These are phyloP conservation scores for Malachius bipustulatus DNA, from an alignment of 2,888 invertebrate genomes.

Conservation along the genomic window DNA sequence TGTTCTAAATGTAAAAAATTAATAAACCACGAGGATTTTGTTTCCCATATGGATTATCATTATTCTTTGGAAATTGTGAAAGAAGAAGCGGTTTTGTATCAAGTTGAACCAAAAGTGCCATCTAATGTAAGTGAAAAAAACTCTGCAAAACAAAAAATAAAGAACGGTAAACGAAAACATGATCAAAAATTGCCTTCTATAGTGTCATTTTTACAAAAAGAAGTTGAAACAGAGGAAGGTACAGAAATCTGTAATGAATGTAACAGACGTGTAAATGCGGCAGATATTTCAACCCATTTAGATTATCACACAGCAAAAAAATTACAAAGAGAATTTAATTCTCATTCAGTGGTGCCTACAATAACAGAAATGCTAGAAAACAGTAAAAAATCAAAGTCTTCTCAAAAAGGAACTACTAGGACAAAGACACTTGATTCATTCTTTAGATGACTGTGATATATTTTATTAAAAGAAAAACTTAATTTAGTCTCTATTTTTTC, in stretches of 20 bases:
- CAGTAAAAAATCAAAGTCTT: too few species aligned
- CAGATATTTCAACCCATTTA: conserved; percentile 53
- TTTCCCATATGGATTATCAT: conserved; percentile 76
- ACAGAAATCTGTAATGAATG: conserved; percentile 51
- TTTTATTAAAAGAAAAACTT: too few species aligned
- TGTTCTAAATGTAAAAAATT: conserved; percentile 60
- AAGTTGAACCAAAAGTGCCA: conserved; percentile 10
- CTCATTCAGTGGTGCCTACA: conserved; percentile 10
- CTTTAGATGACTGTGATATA: too few species aligned
- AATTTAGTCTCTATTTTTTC: too few species aligned
- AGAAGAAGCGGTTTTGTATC: conserved; percentile 26
- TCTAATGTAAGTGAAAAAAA: neutral
- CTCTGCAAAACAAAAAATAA: conserved; percentile 2
- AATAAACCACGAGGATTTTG: conserved; percentile 48
- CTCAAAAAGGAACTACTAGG: too few species aligned
- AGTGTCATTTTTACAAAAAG: conserved; percentile 25
- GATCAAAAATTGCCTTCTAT: conserved; percentile 10
- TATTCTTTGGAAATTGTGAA: conserved; percentile 45
- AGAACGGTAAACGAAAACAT: conserved; percentile 12
- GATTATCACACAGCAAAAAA: conserved; percentile 79
- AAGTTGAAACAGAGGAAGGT: conserved; percentile 16
- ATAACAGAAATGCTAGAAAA: too few species aligned
- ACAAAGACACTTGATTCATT: too few species aligned
- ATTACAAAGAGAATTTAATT: conserved; percentile 55
- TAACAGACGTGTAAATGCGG: conserved; percentile 42